Evolutionary conservation across 1,140 invertebrate species (phyloP), one percentile per base, ranked within the genome.

Genomic region (Dysdera silvatica): DNA sequence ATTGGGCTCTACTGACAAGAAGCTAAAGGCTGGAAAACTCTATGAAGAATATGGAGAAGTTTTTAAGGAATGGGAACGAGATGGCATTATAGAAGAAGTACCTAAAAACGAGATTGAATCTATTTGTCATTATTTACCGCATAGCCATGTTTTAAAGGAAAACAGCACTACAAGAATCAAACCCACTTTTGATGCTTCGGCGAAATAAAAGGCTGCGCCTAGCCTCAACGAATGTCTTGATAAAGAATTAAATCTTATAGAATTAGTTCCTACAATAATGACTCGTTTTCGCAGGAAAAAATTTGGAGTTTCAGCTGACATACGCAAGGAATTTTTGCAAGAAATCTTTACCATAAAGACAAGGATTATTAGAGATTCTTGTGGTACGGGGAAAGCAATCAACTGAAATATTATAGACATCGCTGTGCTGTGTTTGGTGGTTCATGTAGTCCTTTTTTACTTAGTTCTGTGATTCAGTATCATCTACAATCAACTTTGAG

Each of bases 251-350:
- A 51, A 51, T 31, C 29, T 28, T 7, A 51, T 28, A 1, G 1
- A 26, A 51, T 26, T 28, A 2, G 16, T 52, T 29, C 73, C 74
- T 7, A 26, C 67, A 1, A 59, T 78, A 23, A 37, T 78, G 31
- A 31, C 10, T 18, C 23, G 18, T 26, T 52, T 52, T 31, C 14
- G 49, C 10, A 23, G 29, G 18, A 7, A 54, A 33, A 26, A 31
- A 52, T 26, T 26, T 28, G 49, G 24, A 14, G 23, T 52, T 7
- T 10, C 49, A 12, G 49, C 49, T 12, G 49, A 52, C 23, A 52
- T 52, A 52, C 24, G 29, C 12, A 52, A 52, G 18, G 49, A 10
- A 10, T 52, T 52, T 52, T 31, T 52, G 23, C 49, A 52, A 31
- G 29, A 26, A 28, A 14, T 26, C 29, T 52, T 14, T 28, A 52